Base-by-base conservation (phyloP, 2,888 invertebrate species). In the Bedellia somnulentella region DNA sequence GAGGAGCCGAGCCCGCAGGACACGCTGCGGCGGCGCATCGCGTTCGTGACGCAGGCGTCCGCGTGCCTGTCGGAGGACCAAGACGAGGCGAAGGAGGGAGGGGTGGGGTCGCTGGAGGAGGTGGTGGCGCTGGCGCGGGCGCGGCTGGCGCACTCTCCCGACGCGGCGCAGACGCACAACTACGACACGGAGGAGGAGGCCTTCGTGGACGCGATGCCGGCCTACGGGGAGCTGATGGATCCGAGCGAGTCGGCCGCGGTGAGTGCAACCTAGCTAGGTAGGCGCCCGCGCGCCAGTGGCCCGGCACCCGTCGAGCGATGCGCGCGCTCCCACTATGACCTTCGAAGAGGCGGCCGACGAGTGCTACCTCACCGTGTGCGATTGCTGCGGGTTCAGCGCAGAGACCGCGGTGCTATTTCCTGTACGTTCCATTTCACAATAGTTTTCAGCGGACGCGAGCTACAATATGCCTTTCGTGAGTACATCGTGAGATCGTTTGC, bases 381-480 rank as follows among this genome's bases (percentile, higher is more conserved):
- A 77, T 54, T 77, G 77, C 54, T 77, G 77, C 59, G 76, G 76
- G 44, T 77, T 75, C 68, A 73, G 66, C 70, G 53, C 64, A 27
- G 75, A 76, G 63, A 75, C 76, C 45, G 48, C 66, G 38, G 59
- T 75, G 41, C 52, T 77, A 52, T 54, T 57, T 56, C 57, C 70
- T 51, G 77, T 77, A 73, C 73, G 77, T 75, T 71, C 47, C 46
- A 50, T 66, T 70, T 63, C 58, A 60, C 64, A 57, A 49, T 71
- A 68, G 66, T 63, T 63, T 61, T 50, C 64, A 56, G 57, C 54
- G 62, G 57, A 45, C 50, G 51, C 41, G 43, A 48, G 51, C 24
- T 2, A 5, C 53, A 52, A 55, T 47, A 75, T 75, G 73, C 51
- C 70, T 47, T 60, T 66, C 70, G 73, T 75, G 73, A 75, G 73